A percentile compares a stretch with the other conserved stretches of the same genome.
Evolutionary conservation across 2,113 vertebrate species (phyloP).

Genomic region (Poeciliopsis prolifica): DNA sequence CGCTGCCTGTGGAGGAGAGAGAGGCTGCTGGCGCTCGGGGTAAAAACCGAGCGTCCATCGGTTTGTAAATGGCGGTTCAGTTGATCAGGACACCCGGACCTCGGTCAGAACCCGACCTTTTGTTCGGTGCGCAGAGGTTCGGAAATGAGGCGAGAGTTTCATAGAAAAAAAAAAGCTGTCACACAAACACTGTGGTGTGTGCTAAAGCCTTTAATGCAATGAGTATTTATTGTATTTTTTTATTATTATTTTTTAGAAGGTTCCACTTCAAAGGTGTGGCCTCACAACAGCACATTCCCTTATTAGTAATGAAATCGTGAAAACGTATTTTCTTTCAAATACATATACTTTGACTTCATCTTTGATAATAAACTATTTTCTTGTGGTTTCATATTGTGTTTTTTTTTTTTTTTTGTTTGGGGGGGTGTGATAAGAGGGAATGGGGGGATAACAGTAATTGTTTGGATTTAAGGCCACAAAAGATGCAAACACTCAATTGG

Average conservation of each 20-base stretch:
- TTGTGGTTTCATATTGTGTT: background rate
- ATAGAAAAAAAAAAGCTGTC: conserved; percentile 10
- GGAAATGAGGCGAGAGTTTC: conserved; percentile 23
- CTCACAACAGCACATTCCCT: background rate
- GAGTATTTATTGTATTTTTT: background rate
- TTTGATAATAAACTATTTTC: background rate
- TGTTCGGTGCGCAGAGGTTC: conserved; percentile 55
- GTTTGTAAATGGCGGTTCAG: conserved; percentile 72
- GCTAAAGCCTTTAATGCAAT: conserved; percentile 7
- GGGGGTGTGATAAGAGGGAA: no score
- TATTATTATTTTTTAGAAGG: background rate
- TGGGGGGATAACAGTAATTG: background rate
- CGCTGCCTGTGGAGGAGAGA: conserved; percentile 37
- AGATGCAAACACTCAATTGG: background rate
- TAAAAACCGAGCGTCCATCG: conserved; percentile 58
- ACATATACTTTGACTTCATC: background rate
- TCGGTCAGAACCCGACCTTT: conserved; percentile 65
- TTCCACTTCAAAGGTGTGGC: no score
- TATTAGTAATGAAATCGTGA: background rate
- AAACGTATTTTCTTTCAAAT: background rate
- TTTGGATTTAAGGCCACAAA: background rate
- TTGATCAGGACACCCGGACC: conserved; percentile 67
- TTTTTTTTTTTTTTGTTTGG: no score
- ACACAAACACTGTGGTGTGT: conserved; percentile 19
- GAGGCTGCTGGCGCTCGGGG: conserved; percentile 29